Evolutionary conservation across 2,113 vertebrate species (phyloP).

Genomic region (Equus przewalskii): DNA sequence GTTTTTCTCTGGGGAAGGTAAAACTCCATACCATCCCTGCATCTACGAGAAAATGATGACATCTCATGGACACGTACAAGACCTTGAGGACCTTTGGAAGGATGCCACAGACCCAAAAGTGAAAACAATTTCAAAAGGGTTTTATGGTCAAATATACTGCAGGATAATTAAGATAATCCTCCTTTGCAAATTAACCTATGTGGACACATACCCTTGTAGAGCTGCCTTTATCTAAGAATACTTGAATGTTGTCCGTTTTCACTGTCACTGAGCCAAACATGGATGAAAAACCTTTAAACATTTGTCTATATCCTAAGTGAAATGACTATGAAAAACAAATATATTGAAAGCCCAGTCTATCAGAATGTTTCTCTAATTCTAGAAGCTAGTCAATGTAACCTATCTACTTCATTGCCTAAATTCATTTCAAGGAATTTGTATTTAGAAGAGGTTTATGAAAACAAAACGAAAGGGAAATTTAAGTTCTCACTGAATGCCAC

Average conservation of each 20-base stretch:
- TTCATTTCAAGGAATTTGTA: slow-evolving; percentile 55
- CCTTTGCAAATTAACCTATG: slow-evolving; percentile 90
- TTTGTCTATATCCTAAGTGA: slow-evolving; percentile 64
- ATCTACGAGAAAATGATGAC: slow-evolving; percentile 98
- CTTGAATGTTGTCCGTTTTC: slow-evolving; percentile 81
- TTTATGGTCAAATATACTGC: slow-evolving; percentile 91
- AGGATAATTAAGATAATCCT: slow-evolving; percentile 91
- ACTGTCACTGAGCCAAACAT: slow-evolving; percentile 87
- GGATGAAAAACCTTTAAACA: slow-evolving; percentile 65
- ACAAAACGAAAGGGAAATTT: slow-evolving; percentile 58
- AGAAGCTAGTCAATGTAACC: slow-evolving; percentile 41
- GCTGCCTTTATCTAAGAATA: slow-evolving; percentile 92
- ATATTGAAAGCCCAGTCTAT: background rate
- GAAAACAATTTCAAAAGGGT: slow-evolving; percentile 86
- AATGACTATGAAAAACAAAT: slow-evolving; percentile 69
- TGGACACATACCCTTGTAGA: slow-evolving; percentile 92
- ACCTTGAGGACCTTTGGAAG: slow-evolving; percentile 92
- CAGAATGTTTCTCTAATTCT: slow-evolving; percentile 74
- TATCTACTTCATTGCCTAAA: slow-evolving; percentile 68
- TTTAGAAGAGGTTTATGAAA: slow-evolving; percentile 65
- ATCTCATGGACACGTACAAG: slow-evolving; percentile 93
- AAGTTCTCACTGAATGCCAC: slow-evolving; percentile 53
- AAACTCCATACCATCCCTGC: slow-evolving; percentile 94
- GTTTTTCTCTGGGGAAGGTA: slow-evolving; percentile 96
- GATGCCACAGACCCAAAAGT: slow-evolving; percentile 89